Conservation (phyloP, 2,888 invertebrate genomes). For the Dichetophora obliterata region DNA sequence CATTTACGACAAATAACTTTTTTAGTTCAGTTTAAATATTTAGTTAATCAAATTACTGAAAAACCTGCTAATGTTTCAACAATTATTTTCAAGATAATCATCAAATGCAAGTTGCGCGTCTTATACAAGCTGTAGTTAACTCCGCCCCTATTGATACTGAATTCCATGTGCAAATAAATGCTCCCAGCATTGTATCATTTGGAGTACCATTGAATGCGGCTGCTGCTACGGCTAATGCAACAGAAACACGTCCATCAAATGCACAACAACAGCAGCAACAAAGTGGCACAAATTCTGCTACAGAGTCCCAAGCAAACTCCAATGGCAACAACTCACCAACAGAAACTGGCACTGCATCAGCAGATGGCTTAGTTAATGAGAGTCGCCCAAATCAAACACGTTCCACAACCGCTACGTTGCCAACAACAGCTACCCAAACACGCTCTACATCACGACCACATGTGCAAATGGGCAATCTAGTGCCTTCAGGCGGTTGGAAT, state of each 20-base stretch:
- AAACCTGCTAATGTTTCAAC: no score
- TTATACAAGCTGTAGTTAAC: conserved; percentile 68
- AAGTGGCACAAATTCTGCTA: conserved; percentile 50
- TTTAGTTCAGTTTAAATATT: no score
- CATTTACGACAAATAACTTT: no score
- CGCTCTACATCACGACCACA: conserved; percentile 79
- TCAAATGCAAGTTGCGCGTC: conserved; percentile 65
- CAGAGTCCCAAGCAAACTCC: conserved; percentile 42
- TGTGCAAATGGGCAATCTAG: conserved; percentile 75
- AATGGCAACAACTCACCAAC: conserved; percentile 33
- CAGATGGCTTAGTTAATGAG: not conserved
- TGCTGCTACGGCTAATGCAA: conserved; percentile 40
- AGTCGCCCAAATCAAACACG: conserved; percentile 64
- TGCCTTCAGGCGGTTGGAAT: conserved; percentile 71
- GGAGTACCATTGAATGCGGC: conserved; percentile 59
- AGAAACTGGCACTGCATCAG: conserved; percentile 9
- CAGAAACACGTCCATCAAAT: conserved; percentile 25
- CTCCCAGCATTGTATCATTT: conserved; percentile 65
- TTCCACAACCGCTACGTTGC: conserved; percentile 77
- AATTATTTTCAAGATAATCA: conserved; percentile 59
- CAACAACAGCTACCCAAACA: conserved; percentile 80
- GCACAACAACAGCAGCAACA: conserved; percentile 68
- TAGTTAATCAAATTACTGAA: no score
- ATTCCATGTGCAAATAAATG: conserved; percentile 67
- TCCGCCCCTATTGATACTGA: conserved; percentile 66